Base-by-base conservation (phyloP, 2,797 vertebrate genomes). In the Fistularia commersonii region DNA sequence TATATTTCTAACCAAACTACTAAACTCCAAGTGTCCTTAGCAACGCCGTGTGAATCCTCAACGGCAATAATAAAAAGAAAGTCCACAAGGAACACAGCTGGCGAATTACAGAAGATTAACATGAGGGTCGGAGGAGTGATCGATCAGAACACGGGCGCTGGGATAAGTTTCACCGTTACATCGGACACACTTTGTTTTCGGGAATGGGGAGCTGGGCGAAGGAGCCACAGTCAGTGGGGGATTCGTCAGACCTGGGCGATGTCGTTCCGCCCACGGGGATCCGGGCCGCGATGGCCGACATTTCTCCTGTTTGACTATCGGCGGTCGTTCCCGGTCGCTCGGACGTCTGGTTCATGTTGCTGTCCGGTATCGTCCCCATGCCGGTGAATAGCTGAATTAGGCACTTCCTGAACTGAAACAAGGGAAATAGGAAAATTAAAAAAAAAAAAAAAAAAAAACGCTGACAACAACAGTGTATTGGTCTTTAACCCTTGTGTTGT, bases 391-490 rank as follows among this genome's bases (percentile, higher is more conserved):
- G 86, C 69, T 93, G 88, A 67, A 91, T 81, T 44, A 95, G 79
- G 78, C 93, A 95, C 67, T 90, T 93, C 67, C 90, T 90, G 82
- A 96, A 96, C 94, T 96, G 77, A 12, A 83, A 23, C 2, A 23
- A 23, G 23, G 23, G 4, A 23, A 23, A 23, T 23, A n/a, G n/a
- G n/a, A n/a, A n/a, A n/a, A n/a, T n/a, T n/a, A n/a, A n/a, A n/a
- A n/a, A n/a, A n/a, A n/a, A n/a, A n/a, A n/a, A n/a, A n/a, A n/a
- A n/a, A n/a, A n/a, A n/a, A n/a, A n/a, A n/a, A n/a, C n/a, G 23
- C 4, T 23, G 2, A 4, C 23, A 23, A 23, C 2, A 23, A 23
- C 23, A 23, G 23, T 23, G 23, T 23, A 23, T 23, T 23, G 2
- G 23, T 23, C 23, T 23, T 23, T 23, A n/a, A n/a, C n/a, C n/a